Base-by-base conservation (phyloP, 2,888 invertebrate species). In the Mimachlamys varia region DNA sequence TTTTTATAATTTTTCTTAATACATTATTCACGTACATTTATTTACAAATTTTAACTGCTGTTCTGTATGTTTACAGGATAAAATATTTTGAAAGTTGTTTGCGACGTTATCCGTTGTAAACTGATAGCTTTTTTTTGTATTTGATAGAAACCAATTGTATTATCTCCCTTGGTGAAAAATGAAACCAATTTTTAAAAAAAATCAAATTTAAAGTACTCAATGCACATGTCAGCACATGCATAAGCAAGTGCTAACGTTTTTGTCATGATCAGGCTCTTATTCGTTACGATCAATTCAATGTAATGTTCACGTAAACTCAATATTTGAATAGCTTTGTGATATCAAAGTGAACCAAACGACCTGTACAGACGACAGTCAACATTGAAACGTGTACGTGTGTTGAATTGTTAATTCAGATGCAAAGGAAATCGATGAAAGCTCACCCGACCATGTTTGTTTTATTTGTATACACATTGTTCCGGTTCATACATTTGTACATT, bases 371-470 rank as follows among this genome's bases (percentile, higher is more conserved):
- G 27, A 12, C 22, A 76, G 33, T 76, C 76, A 76, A 76, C 13
- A 33, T 76, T 76, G 10, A 10, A 33, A 76, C 76, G 33, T 76
- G 76, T 76, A 33, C 33, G 33, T 33, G 76, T 76, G 27, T 10
- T 76, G 76, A 76, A 76, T 76, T 33, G 76, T 76, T 33, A 76
- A 76, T 33, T 76, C 27, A 44, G 22, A 76, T 27, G 76, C 4
- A 76, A 76, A 27, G 33, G 27, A 76, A 76, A 76, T 76, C 76
- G 33, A 76, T 76, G 33, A 76, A 76, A 33, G 13, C 33, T 22
- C 76, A 33, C 12, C 27, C 27, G 76, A 76, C 76, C 76, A 76
- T 76, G 33, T 76, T 76, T 76, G 76, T 76, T 76, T 27, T 76
- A 33, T 76, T 76, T 76, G 76, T 33, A 33, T 27, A 27, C 33